Evolutionary conservation across 2,113 vertebrate genomes (phyloP).

Genomic region (Scophthalmus maximus): DNA sequence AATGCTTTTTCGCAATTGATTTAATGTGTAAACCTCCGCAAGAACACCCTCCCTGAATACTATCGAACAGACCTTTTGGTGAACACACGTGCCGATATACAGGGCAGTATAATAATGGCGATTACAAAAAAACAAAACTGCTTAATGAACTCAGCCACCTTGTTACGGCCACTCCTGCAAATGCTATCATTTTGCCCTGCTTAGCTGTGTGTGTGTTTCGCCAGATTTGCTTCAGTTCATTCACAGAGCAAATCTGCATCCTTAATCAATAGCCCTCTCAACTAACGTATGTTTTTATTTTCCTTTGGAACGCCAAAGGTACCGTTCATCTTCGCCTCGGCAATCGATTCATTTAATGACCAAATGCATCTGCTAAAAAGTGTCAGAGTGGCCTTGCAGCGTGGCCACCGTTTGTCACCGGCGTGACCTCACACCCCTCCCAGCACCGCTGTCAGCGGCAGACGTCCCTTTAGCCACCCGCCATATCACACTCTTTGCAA

Average conservation of each 20-base stretch:
- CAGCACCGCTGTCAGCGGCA: conserved; percentile 44
- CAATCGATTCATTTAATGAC: conserved; percentile 53
- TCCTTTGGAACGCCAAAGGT: conserved; percentile 9
- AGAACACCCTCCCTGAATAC: conserved; percentile 32
- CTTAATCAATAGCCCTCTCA: conserved; percentile 62
- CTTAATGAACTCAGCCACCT: conserved; percentile 68
- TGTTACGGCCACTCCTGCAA: conserved; percentile 55
- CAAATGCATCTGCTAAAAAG: conserved; percentile 52
- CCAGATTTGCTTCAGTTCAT: conserved; percentile 65
- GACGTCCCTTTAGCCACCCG: conserved; percentile 51
- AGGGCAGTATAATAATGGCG: conserved; percentile 56
- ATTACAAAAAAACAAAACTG: conserved; percentile 66
- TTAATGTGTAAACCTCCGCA: conserved; percentile 2
- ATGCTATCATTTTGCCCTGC: conserved; percentile 51
- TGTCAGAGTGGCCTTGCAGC: conserved; percentile 41
- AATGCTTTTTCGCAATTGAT: conserved; percentile 19
- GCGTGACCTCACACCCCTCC: conserved; percentile 48
- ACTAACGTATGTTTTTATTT: background rate
- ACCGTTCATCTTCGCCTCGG: conserved; percentile 18
- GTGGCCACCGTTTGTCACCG: conserved; percentile 34
- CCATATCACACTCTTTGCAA: conserved; percentile 40
- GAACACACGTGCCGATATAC: conserved; percentile 54
- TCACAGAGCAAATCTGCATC: conserved; percentile 62
- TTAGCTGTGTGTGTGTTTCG: conserved; percentile 60
- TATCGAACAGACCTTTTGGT: conserved; percentile 55